phyloP scores from a whole-genome alignment of 1,140 invertebrate species.

The Littorina saxatilis region DNA sequence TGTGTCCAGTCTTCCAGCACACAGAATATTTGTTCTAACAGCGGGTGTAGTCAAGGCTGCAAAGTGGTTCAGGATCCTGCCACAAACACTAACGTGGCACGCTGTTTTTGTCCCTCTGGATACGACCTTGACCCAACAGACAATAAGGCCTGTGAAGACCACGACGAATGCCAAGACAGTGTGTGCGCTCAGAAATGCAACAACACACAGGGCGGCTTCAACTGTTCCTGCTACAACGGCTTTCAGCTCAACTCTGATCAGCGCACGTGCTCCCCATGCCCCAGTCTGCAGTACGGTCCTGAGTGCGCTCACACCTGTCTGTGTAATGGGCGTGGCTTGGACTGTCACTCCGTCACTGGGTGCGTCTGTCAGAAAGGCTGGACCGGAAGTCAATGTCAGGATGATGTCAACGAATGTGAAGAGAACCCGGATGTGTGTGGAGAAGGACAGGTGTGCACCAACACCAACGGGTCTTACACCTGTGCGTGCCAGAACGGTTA shows the following conservation, averaged over 20 bases:
- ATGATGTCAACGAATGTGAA: conserved; percentile 32
- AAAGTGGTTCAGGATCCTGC: neutral
- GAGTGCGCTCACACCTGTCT: conserved; percentile 7
- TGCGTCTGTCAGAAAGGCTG: conserved; percentile 45
- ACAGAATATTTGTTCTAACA: neutral
- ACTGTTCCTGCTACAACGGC: conserved; percentile 52
- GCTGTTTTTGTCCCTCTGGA: neutral
- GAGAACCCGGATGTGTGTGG: neutral
- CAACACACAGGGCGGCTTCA: conserved; percentile 52
- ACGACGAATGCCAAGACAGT: neutral
- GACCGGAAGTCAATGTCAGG: conserved; percentile 37
- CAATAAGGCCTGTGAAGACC: conserved; percentile 6
- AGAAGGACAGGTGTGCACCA: neutral
- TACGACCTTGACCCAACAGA: neutral
- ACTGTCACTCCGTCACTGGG: too few relatives aligned
- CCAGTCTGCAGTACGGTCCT: conserved; percentile 14
- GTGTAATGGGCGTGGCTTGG: conserved; percentile 9
- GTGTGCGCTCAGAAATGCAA: conserved; percentile 46
- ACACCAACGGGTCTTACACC: neutral
- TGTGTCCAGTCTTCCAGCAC: neutral
- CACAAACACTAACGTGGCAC: neutral
- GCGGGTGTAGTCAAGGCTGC: neutral
- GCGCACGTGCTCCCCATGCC: conserved; percentile 30
- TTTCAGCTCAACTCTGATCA: conserved; percentile 25
- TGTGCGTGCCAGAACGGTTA: neutral